Conservation (phyloP, 2,113 vertebrate species). For the Microcebus lehilahytsara region DNA sequence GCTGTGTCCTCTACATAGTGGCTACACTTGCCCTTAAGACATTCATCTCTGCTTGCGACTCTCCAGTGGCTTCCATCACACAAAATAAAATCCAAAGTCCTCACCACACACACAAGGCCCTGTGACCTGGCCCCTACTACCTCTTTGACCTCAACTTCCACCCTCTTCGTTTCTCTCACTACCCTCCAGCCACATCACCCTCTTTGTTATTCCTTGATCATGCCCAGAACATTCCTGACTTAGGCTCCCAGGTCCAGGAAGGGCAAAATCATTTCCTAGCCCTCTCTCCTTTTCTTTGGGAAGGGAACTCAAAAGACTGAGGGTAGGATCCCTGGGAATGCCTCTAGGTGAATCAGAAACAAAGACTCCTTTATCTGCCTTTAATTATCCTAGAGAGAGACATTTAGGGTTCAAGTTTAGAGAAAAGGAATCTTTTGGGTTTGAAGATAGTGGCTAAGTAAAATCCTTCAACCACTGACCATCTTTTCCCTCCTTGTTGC, state of each 20-base stretch:
- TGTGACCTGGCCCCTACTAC: background rate
- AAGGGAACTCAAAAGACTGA: slow-evolving; percentile 16
- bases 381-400: background rate
- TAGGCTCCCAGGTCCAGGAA: background rate
- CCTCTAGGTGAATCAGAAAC: background rate
- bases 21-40: background rate
- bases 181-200: background rate
- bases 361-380: background rate
- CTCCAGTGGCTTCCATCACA: background rate
- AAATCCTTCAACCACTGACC: background rate
- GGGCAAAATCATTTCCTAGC: background rate
- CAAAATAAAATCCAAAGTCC: background rate
- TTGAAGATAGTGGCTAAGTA: background rate
- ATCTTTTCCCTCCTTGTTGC: background rate
- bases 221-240: background rate
- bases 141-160: background rate
- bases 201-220: background rate
- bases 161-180: background rate
- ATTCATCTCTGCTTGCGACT: background rate
- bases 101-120: background rate
- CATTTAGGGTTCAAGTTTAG: background rate
- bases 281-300: background rate
- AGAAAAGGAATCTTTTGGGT: background rate
- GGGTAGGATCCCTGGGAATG: background rate
- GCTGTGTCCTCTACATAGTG: background rate